Evolutionary conservation across 2,113 vertebrate genomes (phyloP), one percentile per base, ranked within the genome.

Genomic region (Castor canadensis): DNA sequence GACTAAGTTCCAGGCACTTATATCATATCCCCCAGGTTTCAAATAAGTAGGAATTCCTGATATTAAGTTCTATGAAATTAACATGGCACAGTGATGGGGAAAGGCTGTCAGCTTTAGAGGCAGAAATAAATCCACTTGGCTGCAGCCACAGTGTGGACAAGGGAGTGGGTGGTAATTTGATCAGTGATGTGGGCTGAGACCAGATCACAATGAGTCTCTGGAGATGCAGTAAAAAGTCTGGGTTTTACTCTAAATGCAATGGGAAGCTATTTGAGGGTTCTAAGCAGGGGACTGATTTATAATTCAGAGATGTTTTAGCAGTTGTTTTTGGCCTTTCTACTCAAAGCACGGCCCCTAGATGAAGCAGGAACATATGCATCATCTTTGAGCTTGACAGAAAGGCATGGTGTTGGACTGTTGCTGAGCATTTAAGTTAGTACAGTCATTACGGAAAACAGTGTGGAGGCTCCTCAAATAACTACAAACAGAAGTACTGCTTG

Each of bases 231-330:
- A 54, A 40, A 17, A 24, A 58, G 38, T 9, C 30, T 80, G 43
- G 13, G 38, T 77, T 84, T 85, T 32, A 60, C 38, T 60, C 30
- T 43, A 45, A 66, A 28, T n/a, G 5, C 24, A 16, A 6, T n/a
- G n/a, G 45, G 22, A 52, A 92, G 64, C 24, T 38, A 35, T 0
- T 67, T 56, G 35, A 28, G 26, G 28, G 4, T 20, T 75, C 91
- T 69, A 93, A 45, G 38, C 35, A 64, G 12, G 0, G 15, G 22
- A 24, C 16, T 32, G 38, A 79, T 45, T 88, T 76, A 64, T 72
- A 45, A 56, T 94, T 81, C 66, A 28, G 49, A 90, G n/a, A 67
- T 62, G 12, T 73, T 35, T 19, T 83, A 72, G 62, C 56, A 82
- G 24, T 52, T 54, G 43, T 30, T 2, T 56, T 60, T 43, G 58